These are phyloP conservation scores for Anas platyrhynchos DNA, from an alignment of 2,113 vertebrate genomes.

Conservation along the genomic window DNA sequence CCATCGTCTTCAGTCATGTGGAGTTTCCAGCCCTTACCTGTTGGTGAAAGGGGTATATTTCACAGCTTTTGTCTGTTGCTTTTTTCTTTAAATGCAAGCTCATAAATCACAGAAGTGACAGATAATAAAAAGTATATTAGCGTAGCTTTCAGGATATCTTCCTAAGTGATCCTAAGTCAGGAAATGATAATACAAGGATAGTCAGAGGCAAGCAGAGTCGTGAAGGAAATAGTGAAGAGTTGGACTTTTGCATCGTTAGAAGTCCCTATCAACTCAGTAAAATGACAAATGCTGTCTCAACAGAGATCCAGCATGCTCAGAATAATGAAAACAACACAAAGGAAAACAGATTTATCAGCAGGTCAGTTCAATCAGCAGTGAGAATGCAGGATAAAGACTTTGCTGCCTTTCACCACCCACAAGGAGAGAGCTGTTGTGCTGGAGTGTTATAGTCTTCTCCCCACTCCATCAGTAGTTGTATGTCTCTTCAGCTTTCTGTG, in stretches of 20 bases:
- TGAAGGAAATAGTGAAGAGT: neutral
- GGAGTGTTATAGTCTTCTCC: neutral
- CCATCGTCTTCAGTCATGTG: accelerated
- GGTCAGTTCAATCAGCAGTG: neutral
- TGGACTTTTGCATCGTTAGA: neutral
- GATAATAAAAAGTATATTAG: neutral
- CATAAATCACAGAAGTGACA: neutral
- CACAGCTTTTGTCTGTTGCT: neutral
- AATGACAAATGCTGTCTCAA: neutral
- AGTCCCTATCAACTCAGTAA: neutral
- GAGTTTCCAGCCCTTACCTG: neutral
- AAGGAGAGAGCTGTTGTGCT: neutral
- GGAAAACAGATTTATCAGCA: neutral
- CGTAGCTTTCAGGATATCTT: neutral
- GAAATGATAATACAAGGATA: neutral
- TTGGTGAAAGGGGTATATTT: neutral
- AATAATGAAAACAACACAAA: neutral
- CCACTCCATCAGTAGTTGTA: neutral
- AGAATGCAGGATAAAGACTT: neutral
- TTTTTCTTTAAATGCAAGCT: neutral
- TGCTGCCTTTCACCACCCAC: neutral
- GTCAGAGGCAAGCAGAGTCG: neutral
- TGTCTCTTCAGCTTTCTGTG: neutral
- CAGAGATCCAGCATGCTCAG: neutral
- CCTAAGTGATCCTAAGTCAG: neutral